Evolutionary conservation across 2,113 vertebrate species (phyloP), one percentile per base, ranked within the genome.

Genomic region (Festucalex cinctus): DNA sequence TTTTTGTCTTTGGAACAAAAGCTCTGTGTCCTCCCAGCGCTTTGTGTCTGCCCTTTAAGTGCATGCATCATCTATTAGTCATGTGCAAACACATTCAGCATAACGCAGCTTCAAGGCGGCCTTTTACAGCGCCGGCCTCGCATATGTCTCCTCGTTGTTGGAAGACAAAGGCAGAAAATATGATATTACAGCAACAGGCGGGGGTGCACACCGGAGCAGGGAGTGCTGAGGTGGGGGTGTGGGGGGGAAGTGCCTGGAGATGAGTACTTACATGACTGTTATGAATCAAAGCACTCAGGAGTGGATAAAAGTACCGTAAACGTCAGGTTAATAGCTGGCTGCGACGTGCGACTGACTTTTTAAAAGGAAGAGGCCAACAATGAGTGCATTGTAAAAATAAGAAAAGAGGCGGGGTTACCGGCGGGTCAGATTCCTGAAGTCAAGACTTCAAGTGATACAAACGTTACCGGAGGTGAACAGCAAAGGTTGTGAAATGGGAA

Each of bases 351-450:
- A 68, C 78, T 74, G 64, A 78, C 69, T 79, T 83, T 57, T 86
- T 90, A 82, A 89, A 85, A 87, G 85, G 70, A 77, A 83, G 83
- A 83, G 76, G 88, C 87, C 83, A 86, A 89, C 88, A 89, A 88
- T 86, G 65, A 59, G 43, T 6, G 16, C 7, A 26, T 85, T 84
- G 83, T 88, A 81, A 84, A 86, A 82, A 62, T 41, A 43, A 62
- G 7, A 62, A 60, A 62, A 62, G 72, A 85, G 58, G 61, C 54
- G 56, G 71, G 88, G 87, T 89, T 85, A 76, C 66, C 56, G 58
- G 63, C 64, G 75, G 88, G 83, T 89, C 85, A 90, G 78, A 81
- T 77, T 85, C 75, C 75, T 75, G 13, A 43, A 65, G 81, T 82
- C 76, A 76, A 79, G 58, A 39, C 36, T 61, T 39, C 17, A 61